Conservation (phyloP, 2,113 vertebrate species). For the Stigmatopora argus region DNA sequence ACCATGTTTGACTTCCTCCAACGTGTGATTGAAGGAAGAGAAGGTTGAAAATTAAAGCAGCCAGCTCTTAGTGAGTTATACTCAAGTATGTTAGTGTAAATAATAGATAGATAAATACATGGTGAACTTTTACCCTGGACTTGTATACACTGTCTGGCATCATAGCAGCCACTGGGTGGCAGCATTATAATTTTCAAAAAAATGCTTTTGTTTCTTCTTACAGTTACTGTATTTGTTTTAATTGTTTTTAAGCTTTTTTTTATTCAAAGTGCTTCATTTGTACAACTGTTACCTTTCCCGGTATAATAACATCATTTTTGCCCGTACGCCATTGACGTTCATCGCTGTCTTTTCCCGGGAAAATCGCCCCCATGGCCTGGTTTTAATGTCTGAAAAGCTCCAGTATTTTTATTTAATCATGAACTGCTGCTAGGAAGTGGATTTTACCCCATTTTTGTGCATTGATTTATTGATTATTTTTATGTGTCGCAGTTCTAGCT, state of each 20-base stretch:
- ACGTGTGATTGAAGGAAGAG: conserved; percentile 50
- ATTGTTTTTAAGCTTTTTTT: conserved; percentile 44
- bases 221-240: conserved; percentile 32
- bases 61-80: conserved; percentile 4
- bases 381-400: too few species aligned
- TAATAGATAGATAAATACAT: neutral
- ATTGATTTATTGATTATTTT: too few species aligned
- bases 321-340: too few species aligned
- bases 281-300: conserved; percentile 54
- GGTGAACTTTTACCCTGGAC: conserved; percentile 29
- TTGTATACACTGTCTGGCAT: conserved; percentile 37
- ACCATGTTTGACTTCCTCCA: conserved; percentile 54
- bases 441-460: too few species aligned
- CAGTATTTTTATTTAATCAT: too few species aligned
- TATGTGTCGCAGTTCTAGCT: too few species aligned
- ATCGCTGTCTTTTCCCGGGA: too few species aligned
- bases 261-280: conserved; percentile 66
- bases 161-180: conserved; percentile 72
- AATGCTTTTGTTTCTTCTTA: conserved; percentile 51
- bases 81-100: conserved; percentile 13
- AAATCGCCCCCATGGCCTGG: too few species aligned
- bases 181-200: conserved; percentile 51
- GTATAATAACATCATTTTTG: conserved; percentile 51
- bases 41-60: neutral
- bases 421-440: too few species aligned